Conservation (phyloP, 2,797 vertebrate genomes). For the Cuniculus paca region DNA sequence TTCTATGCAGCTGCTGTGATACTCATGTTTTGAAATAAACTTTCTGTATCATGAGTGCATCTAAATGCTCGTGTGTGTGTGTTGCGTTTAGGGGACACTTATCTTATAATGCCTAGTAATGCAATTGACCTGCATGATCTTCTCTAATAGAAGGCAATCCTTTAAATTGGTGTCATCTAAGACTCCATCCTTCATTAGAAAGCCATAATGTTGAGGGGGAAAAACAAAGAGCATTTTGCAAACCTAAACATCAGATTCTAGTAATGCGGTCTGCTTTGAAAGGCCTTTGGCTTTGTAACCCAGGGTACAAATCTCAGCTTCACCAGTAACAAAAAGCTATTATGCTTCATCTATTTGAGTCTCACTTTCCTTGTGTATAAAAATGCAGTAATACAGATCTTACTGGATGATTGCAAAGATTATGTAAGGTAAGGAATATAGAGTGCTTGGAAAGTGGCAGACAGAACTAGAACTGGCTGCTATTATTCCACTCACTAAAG, state of each 20-base stretch:
- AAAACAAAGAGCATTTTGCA: not conserved
- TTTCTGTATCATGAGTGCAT: not conserved
- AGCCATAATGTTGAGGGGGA: not conserved
- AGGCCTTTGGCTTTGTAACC: not conserved
- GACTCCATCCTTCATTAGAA: not conserved
- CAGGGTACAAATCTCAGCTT: not conserved
- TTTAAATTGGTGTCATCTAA: not conserved
- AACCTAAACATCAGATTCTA: not conserved
- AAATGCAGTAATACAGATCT: not conserved
- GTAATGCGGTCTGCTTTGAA: not conserved
- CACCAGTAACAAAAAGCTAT: not conserved
- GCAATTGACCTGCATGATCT: not conserved
- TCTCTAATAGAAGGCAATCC: not conserved
- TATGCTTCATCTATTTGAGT: not conserved
- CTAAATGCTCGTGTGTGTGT: not conserved
- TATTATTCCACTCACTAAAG: not conserved
- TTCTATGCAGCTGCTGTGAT: accelerated
- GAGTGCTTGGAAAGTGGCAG: not conserved
- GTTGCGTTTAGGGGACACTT: not conserved
- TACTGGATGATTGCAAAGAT: not conserved
- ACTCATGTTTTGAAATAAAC: not conserved
- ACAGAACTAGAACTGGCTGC: not conserved
- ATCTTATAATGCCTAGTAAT: not conserved
- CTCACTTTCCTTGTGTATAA: not conserved
- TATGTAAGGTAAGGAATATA: not conserved